Conservation (phyloP, 2,888 invertebrate species). For the Orthosia gothica region DNA sequence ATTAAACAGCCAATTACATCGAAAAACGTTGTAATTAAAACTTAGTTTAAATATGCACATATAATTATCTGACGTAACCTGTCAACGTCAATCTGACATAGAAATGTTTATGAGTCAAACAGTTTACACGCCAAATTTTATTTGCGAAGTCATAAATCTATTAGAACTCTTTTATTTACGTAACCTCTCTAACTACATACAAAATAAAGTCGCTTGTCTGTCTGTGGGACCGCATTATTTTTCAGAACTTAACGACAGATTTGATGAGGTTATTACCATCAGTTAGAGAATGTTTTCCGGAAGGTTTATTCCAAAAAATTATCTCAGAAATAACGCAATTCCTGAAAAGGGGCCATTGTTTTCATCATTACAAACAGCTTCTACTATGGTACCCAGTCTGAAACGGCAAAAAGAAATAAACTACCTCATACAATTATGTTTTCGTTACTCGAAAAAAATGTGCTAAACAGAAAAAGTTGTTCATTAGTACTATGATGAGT, state of each 20-base stretch:
- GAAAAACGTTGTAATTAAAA: slow-evolving; percentile 47
- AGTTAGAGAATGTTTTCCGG: background rate
- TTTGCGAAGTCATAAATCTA: slow-evolving; percentile 32
- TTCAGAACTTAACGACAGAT: background rate
- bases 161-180: slow-evolving; percentile 18
- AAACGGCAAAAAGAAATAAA: too few relatives aligned
- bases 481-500: too few relatives aligned
- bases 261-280: background rate
- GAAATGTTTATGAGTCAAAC: slow-evolving; percentile 23
- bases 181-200: background rate
- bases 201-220: background rate
- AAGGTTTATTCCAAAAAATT: background rate
- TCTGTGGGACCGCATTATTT: background rate
- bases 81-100: slow-evolving; percentile 39
- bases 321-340: too few relatives aligned
- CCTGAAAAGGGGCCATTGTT: too few relatives aligned
- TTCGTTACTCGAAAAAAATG: too few relatives aligned
- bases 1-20: slow-evolving; percentile 35
- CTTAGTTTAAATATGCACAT: slow-evolving; percentile 47
- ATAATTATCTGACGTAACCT: slow-evolving; percentile 38
- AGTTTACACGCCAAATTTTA: slow-evolving; percentile 25
- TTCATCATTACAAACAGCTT: too few relatives aligned
- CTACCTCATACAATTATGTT: too few relatives aligned
- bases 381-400: too few relatives aligned
- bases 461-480: too few relatives aligned